Conservation (phyloP, 1,140 invertebrate genomes). For the Penaeus indicus region DNA sequence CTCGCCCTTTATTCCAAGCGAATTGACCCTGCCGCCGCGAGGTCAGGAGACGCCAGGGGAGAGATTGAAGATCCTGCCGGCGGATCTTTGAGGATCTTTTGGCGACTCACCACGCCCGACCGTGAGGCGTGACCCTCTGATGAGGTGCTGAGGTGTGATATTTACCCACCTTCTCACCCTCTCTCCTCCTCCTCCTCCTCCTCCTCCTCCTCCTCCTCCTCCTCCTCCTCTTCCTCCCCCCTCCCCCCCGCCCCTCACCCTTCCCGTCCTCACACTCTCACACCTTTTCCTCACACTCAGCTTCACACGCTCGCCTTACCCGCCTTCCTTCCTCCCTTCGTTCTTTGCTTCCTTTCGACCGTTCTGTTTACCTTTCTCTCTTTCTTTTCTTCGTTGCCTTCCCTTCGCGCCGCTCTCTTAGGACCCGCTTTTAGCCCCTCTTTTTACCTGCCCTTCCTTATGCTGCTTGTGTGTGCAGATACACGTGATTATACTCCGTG, state of each 20-base stretch:
- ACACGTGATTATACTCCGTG: too few species aligned
- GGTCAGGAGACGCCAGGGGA: too few species aligned
- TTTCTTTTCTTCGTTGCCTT: not conserved
- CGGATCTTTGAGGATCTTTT: too few species aligned
- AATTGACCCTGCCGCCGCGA: too few species aligned
- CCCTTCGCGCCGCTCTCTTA: not conserved
- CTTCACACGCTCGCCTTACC: not conserved
- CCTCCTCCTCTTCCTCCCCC: not conserved
- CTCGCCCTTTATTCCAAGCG: too few species aligned
- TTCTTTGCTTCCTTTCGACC: not conserved
- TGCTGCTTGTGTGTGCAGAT: too few species aligned
- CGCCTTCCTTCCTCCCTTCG: not conserved
- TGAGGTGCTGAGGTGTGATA: not conserved
- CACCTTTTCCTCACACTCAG: not conserved
- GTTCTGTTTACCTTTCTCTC: slow-evolving; percentile 1
- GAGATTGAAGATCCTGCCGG: too few species aligned
- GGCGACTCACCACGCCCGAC: too few species aligned
- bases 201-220: not conserved
- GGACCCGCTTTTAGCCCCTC: not conserved
- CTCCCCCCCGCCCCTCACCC: slow-evolving; percentile 2
- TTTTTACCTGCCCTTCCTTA: too few species aligned
- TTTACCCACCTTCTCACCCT: not conserved
- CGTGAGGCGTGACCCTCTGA: too few species aligned
- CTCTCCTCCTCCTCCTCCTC: not conserved
- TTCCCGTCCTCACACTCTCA: not conserved